Percentiles rank a stretch among this genome's conserved stretches.
Evolutionary conservation across 2,113 vertebrate species (phyloP).

Genomic region (Polyodon spathula): DNA sequence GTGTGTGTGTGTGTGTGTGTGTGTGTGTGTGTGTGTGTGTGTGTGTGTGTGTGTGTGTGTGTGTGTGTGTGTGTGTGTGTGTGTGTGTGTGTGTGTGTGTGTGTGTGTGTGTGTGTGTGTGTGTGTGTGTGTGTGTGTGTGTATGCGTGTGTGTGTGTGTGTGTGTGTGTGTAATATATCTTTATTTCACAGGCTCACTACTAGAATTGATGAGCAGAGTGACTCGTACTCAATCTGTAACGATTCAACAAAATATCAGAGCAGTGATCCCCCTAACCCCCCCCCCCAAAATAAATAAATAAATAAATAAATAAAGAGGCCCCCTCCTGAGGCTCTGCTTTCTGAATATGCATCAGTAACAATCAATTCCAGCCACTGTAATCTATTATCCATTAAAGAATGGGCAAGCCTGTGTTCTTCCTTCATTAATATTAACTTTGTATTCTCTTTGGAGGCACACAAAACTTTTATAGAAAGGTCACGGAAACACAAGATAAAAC

Average conservation of each 20-base stretch:
- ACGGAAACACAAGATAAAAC: slow-evolving; percentile 43
- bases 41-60: no score
- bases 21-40: no score
- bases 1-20: no score
- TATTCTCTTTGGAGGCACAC: slow-evolving; percentile 20
- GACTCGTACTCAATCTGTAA: slow-evolving; percentile 30
- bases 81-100: no score
- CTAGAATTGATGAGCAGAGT: slow-evolving; percentile 38
- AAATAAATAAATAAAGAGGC: no score
- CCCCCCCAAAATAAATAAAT: no score
- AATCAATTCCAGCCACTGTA: slow-evolving; percentile 33
- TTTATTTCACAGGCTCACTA: slow-evolving; percentile 24
- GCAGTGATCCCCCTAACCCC: slow-evolving; percentile 13
- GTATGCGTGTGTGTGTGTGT: no score
- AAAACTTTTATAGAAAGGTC: slow-evolving; percentile 47
- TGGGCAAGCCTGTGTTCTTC: slow-evolving; percentile 34
- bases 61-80: no score
- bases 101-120: no score
- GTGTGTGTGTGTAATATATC: slow-evolving; percentile 24
- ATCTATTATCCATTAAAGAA: slow-evolving; percentile 46
- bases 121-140: no score
- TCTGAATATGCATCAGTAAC: slow-evolving; percentile 30
- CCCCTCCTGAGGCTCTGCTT: slow-evolving; percentile 25
- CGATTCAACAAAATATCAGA: slow-evolving; percentile 39
- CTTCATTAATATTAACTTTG: slow-evolving; percentile 52